Evolutionary conservation across 2,888 invertebrate genomes (phyloP), one percentile per base, ranked within the genome.

Genomic region (Aporophyla lueneburgensis): DNA sequence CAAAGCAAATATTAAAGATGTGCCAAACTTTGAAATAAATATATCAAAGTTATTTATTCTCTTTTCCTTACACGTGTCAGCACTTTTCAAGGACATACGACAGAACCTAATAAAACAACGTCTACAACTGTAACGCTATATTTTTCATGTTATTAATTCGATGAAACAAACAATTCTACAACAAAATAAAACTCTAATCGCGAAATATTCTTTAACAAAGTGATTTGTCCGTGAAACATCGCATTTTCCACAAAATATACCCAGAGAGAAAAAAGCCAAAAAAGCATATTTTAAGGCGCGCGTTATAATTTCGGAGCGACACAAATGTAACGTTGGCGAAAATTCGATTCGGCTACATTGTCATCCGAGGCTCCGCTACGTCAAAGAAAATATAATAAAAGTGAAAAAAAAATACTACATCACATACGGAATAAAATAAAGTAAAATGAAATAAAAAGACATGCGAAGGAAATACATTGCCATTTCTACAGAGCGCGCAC

Each of bases 371-470:
- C 84, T 78, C 58, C 73, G 87, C 83, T 80, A 74, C 88, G 89
- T 88, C 89, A 87, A 86, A 89, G 90, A 89, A 90, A 91, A 91
- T 93, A 93, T 92, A 93, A 94, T 93, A 94, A 93, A 93, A 93
- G 89, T 92, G 92, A 93, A 87, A 93, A 92, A 89, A 90, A 92
- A 93, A 93, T 93, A 92, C 90, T 93, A 95, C 93, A 92, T 95
- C 94, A 94, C 93, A 92, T 89, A 88, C 90, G 91, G 90, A 94
- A 94, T 95, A 94, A 95, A 95, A 95, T 94, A 94, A 94, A 94
- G 93, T 94, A 93, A 95, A 95, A 95, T 95, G 94, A 94, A 95
- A 94, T 94, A 93, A 94, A 93, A 93, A 92, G 93, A 92, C 93
- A 93, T 92, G 91, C 89, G 93, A 92, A 90, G 92, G 88, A 93